Conservation (phyloP, 1,140 invertebrate species). For the Drosophila trapezifrons region DNA sequence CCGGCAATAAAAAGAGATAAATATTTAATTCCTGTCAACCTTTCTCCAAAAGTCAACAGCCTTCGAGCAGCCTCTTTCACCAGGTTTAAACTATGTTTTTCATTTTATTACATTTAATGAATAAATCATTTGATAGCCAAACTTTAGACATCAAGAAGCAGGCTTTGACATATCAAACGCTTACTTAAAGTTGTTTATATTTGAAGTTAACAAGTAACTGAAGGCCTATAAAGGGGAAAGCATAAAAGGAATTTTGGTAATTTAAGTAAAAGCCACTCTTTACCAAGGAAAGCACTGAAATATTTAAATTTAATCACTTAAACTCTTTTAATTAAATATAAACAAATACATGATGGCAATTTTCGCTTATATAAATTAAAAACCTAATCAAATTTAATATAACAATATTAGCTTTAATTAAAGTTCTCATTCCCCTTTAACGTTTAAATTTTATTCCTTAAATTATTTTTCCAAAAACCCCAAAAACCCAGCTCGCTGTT, state of each 20-base stretch:
- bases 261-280: neutral
- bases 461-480: neutral
- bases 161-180: slow-evolving; percentile 2
- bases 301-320: neutral
- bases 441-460: neutral
- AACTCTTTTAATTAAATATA: neutral
- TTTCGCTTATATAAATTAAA: too few species aligned
- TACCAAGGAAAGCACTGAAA: neutral
- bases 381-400: neutral
- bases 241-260: too few species aligned
- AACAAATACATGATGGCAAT: neutral
- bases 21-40: slow-evolving; percentile 14
- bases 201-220: neutral
- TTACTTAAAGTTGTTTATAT: neutral
- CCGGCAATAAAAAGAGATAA: slow-evolving; percentile 2
- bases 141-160: neutral
- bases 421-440: too few species aligned
- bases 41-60: slow-evolving; percentile 1
- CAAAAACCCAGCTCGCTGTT: slow-evolving; percentile 13
- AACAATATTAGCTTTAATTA: too few species aligned
- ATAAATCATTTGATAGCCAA: neutral
- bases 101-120: slow-evolving; percentile 6
- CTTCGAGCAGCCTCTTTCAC: neutral
- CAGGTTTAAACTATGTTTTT: neutral
- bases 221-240: neutral